These are phyloP conservation scores for Phaonia tiefii DNA, from an alignment of 2,888 invertebrate genomes.

Conservation along the genomic window DNA sequence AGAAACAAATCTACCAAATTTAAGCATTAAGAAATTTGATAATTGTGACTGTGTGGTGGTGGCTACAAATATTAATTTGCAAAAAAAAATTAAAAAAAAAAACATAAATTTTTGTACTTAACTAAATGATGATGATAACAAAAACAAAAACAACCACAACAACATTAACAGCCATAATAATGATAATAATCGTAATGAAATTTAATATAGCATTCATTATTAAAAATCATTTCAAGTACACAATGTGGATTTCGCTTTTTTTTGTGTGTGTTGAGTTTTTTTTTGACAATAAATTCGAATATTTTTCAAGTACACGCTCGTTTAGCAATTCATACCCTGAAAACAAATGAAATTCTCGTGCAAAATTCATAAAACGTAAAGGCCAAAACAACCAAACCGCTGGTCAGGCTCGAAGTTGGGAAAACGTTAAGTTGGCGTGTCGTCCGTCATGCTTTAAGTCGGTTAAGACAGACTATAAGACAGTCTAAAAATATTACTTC, in stretches of 20 bases:
- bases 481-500: too few relatives aligned
- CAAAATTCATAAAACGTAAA: conserved; percentile 9
- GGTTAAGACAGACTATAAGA: too few relatives aligned
- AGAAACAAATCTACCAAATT: neutral
- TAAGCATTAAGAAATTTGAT: conserved; percentile 13
- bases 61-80: conserved; percentile 18
- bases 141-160: neutral
- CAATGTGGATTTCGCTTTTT: too few relatives aligned
- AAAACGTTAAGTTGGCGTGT: too few relatives aligned
- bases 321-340: neutral
- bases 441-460: too few relatives aligned
- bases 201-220: conserved; percentile 39
- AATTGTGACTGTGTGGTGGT: neutral
- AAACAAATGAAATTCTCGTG: conserved; percentile 3
- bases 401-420: too few relatives aligned
- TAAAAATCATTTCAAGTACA: conserved; percentile 63
- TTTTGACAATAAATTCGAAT: conserved; percentile 64
- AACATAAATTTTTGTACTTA: conserved; percentile 17
- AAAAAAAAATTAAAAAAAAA: conserved; percentile 17
- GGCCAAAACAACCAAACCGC: too few relatives aligned
- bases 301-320: conserved; percentile 62
- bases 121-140: conserved; percentile 12
- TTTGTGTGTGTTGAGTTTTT: conserved; percentile 30
- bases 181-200: conserved; percentile 22
- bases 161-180: neutral